phyloP scores from a whole-genome alignment of 2,797 vertebrate genomes.

The Gouania willdenowi region DNA sequence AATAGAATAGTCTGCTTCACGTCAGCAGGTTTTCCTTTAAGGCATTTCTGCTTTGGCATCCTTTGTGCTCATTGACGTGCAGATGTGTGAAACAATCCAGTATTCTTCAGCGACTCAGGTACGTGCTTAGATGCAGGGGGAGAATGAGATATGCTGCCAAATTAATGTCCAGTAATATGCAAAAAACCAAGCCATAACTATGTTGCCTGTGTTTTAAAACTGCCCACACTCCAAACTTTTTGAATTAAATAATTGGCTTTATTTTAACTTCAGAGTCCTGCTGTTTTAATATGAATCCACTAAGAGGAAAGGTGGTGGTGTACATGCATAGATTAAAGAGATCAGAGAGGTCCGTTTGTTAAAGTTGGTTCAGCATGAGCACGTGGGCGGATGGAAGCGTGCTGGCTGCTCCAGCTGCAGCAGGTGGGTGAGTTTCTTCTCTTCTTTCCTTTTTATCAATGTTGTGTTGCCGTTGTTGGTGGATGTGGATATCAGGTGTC shows the following conservation, averaged over 20 bases:
- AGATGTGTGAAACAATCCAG: background rate
- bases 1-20: constrained; percentile 1
- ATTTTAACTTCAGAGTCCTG: too few relatives aligned
- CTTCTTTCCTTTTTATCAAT: background rate
- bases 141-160: too few relatives aligned
- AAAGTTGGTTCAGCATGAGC: constrained; percentile 1
- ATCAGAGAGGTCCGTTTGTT: constrained; percentile 23
- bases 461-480: background rate
- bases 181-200: too few relatives aligned
- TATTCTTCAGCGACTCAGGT: constrained; percentile 1
- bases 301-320: constrained; percentile 11
- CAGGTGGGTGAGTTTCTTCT: constrained; percentile 28
- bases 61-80: background rate
- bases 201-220: too few relatives aligned
- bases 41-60: background rate
- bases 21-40: background rate
- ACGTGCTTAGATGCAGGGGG: too few relatives aligned
- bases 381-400: constrained; percentile 5
- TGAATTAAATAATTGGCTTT: too few relatives aligned
- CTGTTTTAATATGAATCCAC: constrained; percentile 25
- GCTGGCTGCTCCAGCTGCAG: constrained; percentile 19
- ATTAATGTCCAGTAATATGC: too few relatives aligned
- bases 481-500: background rate
- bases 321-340: constrained; percentile 28
- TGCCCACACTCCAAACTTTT: too few relatives aligned